phyloP scores from a whole-genome alignment of 1,140 invertebrate genomes.

The Euura lappo region DNA sequence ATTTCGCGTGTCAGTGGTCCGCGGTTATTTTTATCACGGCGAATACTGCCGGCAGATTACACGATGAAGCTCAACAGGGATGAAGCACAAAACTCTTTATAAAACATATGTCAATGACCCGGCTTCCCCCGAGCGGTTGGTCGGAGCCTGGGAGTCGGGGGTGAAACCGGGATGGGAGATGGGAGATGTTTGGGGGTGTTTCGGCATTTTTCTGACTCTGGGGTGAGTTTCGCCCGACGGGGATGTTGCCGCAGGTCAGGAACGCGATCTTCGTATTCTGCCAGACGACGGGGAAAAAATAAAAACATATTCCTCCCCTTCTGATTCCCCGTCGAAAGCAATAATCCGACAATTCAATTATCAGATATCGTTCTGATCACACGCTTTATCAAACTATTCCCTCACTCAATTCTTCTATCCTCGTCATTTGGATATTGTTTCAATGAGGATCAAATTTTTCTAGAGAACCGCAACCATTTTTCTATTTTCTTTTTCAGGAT shows the following conservation, averaged over 20 bases:
- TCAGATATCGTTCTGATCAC: too few species aligned
- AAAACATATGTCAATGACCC: slow-evolving; percentile 42
- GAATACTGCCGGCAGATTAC: not conserved
- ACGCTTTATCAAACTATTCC: too few species aligned
- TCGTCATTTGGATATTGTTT: too few species aligned
- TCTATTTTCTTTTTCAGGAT: too few species aligned
- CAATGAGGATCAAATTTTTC: too few species aligned
- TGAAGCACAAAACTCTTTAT: slow-evolving; percentile 14
- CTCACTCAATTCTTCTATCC: too few species aligned
- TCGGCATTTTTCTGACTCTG: slow-evolving; percentile 34
- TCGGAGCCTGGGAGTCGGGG: slow-evolving; percentile 25
- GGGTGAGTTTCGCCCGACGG: not conserved
- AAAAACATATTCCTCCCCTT: not conserved
- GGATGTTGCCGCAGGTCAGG: not conserved
- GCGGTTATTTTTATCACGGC: not conserved
- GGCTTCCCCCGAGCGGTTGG: slow-evolving; percentile 12
- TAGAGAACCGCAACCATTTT: too few species aligned
- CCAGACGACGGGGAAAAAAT: not conserved
- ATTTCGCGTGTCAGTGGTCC: not conserved
- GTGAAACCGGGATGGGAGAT: slow-evolving; percentile 10
- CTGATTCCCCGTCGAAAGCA: too few species aligned
- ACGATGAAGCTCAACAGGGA: not conserved
- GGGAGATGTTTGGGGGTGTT: slow-evolving; percentile 22
- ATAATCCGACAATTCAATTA: too few species aligned
- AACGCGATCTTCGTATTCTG: slow-evolving; percentile 6